Evolutionary conservation across 1,140 invertebrate species (phyloP).

Genomic region (Drosophila murphyi): DNA sequence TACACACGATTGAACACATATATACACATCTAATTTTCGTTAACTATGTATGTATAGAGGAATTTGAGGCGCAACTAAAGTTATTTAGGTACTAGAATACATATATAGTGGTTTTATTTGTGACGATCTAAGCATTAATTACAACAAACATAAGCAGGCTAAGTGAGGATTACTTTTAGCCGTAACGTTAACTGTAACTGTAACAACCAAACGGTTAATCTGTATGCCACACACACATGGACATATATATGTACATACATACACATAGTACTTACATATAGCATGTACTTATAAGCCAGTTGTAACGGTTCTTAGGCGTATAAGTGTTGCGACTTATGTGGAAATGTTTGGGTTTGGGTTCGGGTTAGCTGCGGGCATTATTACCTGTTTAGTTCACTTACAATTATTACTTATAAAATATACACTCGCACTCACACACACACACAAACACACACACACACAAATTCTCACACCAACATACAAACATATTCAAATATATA

Average conservation of each 20-base stretch:
- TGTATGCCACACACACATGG: slow-evolving; percentile 33
- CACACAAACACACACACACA: slow-evolving; percentile 13
- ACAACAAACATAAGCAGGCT: slow-evolving; percentile 43
- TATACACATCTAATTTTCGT: slow-evolving; percentile 14
- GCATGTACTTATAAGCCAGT: slow-evolving; percentile 64
- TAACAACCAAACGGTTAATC: slow-evolving; percentile 48
- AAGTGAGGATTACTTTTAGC: slow-evolving; percentile 38
- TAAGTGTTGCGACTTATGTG: slow-evolving; percentile 73
- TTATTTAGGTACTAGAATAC: slow-evolving; percentile 49
- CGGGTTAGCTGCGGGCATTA: slow-evolving; percentile 38
- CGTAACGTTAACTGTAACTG: slow-evolving; percentile 55
- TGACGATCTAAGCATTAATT: slow-evolving; percentile 42
- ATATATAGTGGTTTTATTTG: slow-evolving; percentile 36
- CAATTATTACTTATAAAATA: slow-evolving; percentile 24
- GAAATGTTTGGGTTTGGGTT: slow-evolving; percentile 25
- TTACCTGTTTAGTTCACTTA: slow-evolving; percentile 30
- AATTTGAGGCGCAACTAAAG: slow-evolving; percentile 24
- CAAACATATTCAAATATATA: slow-evolving; percentile 35
- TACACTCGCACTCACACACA: slow-evolving; percentile 14
- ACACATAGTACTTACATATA: slow-evolving; percentile 54
- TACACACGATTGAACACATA: slow-evolving; percentile 6
- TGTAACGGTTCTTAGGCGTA: slow-evolving; percentile 73
- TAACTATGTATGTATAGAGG: slow-evolving; percentile 44
- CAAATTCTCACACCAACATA: neutral
- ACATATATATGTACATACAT: slow-evolving; percentile 48